A percentile compares a stretch with the other conserved stretches of the same genome.
phyloP scores from a whole-genome alignment of 2,888 invertebrate species.

The Sisyra terminalis region DNA sequence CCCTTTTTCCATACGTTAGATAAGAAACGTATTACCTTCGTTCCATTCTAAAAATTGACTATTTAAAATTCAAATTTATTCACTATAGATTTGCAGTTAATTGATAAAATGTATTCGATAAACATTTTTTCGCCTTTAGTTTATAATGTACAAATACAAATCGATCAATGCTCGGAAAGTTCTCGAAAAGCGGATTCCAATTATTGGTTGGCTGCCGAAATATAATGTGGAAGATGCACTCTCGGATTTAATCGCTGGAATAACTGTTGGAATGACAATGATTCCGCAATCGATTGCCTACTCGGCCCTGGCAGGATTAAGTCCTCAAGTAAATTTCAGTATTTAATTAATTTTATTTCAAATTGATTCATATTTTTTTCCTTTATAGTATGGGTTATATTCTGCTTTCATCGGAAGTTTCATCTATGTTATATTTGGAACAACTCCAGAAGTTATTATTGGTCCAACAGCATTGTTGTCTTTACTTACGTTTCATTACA shows the following conservation, averaged over 20 bases:
- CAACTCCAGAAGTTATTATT: conserved; percentile 46
- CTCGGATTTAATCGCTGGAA: conserved; percentile 56
- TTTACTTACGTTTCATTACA: conserved; percentile 51
- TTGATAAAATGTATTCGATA: too few species aligned
- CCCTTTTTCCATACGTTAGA: too few species aligned
- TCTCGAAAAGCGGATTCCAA: conserved; percentile 30
- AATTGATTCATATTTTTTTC: conserved; percentile 12
- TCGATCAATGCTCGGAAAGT: conserved; percentile 14
- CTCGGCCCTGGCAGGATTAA: conserved; percentile 53
- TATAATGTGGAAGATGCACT: conserved; percentile 38
- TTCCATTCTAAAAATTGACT: too few species aligned
- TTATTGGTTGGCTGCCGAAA: conserved; percentile 37
- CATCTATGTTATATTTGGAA: conserved; percentile 62
- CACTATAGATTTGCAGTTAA: too few species aligned
- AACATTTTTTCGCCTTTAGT: too few species aligned
- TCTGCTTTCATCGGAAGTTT: conserved; percentile 64
- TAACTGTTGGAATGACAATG: conserved; percentile 60
- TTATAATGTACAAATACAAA: conserved; percentile 4
- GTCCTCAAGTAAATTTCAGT: conserved; percentile 51
- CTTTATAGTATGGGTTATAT: conserved; percentile 64
- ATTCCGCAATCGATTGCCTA: conserved; percentile 68
- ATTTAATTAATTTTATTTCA: not conserved
- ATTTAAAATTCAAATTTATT: too few species aligned
- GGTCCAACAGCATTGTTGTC: conserved; percentile 65
- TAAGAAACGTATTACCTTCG: too few species aligned